These are phyloP conservation scores for Chrysodeixis includens DNA, from an alignment of 2,888 invertebrate genomes.

Conservation along the genomic window DNA sequence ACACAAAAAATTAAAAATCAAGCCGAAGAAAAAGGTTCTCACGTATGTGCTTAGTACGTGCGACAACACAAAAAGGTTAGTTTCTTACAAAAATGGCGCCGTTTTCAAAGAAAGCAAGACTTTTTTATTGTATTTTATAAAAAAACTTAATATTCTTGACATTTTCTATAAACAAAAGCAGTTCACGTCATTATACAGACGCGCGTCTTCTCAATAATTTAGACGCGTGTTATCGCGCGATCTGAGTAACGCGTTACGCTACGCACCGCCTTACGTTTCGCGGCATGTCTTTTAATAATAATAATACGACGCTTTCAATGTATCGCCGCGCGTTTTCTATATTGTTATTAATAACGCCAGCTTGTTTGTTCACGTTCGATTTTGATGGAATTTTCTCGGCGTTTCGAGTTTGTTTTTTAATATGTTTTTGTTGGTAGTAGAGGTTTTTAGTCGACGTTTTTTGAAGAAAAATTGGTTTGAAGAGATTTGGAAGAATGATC, in stretches of 20 bases:
- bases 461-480: not conserved
- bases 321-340: not conserved
- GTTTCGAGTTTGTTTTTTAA: no score
- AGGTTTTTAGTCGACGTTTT: not conserved
- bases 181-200: no score
- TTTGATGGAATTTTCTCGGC: not conserved
- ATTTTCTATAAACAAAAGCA: no score
- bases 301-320: not conserved
- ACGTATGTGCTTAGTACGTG: no score
- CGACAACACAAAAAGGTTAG: no score
- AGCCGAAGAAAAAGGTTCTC: no score
- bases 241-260: constrained; percentile 15
- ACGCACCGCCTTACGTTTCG: constrained; percentile 27
- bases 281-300: constrained; percentile 22
- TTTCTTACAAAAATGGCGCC: no score
- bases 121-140: no score
- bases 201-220: not conserved
- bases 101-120: no score
- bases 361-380: constrained; percentile 12
- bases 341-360: constrained; percentile 11
- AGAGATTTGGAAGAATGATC: not conserved
- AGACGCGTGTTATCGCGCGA: constrained; percentile 6
- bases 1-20: no score
- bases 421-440: not conserved
- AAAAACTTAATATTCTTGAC: no score